phyloP scores from a whole-genome alignment of 2,888 invertebrate species.

The Phytoseiulus persimilis region DNA sequence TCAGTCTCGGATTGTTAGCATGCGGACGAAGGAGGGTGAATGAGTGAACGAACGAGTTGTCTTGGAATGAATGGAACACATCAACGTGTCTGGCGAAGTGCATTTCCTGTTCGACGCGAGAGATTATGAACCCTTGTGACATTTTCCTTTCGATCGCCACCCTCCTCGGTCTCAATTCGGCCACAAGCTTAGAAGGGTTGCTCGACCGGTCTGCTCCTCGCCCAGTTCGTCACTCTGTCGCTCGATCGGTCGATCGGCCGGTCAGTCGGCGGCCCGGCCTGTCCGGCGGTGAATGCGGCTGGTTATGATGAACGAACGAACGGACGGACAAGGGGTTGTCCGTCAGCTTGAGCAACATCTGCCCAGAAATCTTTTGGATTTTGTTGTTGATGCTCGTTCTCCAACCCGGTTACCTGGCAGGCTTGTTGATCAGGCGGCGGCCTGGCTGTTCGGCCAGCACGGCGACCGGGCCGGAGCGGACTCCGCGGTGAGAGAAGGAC shows the following conservation, averaged over 20 bases:
- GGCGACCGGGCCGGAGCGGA: background rate
- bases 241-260: background rate
- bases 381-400: background rate
- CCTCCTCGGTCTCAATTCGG: background rate
- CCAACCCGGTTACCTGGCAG: background rate
- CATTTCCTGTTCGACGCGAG: conserved; percentile 5
- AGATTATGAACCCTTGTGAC: conserved; percentile 5
- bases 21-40: background rate
- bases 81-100: background rate
- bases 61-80: background rate
- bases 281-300: background rate
- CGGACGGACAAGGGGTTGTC: background rate
- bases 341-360: conserved; percentile 5
- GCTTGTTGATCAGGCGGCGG: background rate
- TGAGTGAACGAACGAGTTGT: background rate
- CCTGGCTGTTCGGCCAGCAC: background rate
- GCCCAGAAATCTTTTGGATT: background rate
- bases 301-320: conserved; percentile 5
- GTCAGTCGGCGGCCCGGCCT: background rate
- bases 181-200: background rate
- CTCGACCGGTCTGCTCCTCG: background rate
- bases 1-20: background rate
- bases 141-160: conserved; percentile 5
- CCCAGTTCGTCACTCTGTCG: background rate
- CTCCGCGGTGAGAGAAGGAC: background rate